These are phyloP conservation scores for Molorchus minor DNA, from an alignment of 2,888 invertebrate species.

Conservation along the genomic window DNA sequence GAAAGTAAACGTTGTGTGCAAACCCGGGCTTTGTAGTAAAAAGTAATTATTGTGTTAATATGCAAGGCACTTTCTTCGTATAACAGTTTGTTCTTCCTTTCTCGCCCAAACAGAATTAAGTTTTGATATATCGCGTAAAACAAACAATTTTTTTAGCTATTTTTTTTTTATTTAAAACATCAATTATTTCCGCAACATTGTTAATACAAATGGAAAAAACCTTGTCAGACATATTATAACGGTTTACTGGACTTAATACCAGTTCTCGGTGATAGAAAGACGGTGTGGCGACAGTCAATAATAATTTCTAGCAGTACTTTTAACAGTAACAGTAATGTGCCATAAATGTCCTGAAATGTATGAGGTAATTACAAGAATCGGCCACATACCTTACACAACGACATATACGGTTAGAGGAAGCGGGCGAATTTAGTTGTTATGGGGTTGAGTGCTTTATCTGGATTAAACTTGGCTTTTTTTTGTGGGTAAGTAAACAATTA, in stretches of 20 bases:
- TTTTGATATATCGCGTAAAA: slow-evolving; percentile 2
- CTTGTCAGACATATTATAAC: neutral
- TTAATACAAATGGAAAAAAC: slow-evolving; percentile 3
- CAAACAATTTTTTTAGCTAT: neutral
- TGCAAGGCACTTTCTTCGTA: slow-evolving; percentile 44
- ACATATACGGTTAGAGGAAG: neutral
- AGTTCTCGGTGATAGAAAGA: neutral
- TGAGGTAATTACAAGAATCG: slow-evolving; percentile 18
- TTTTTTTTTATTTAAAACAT: slow-evolving; percentile 9
- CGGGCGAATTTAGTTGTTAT: neutral
- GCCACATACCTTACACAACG: neutral
- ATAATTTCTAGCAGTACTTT: slow-evolving; percentile 37
- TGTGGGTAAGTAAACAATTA: slow-evolving; percentile 30
- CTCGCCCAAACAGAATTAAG: slow-evolving; percentile 5
- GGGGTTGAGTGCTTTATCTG: slow-evolving; percentile 17
- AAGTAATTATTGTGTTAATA: slow-evolving; percentile 38
- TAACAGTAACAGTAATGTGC: slow-evolving; percentile 30
- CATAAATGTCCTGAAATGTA: slow-evolving; percentile 14
- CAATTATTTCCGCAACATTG: slow-evolving; percentile 16
- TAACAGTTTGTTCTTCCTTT: slow-evolving; percentile 45
- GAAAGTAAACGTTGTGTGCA: neutral
- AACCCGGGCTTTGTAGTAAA: too few relatives aligned
- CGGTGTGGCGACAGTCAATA: slow-evolving; percentile 29
- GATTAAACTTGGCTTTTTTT: slow-evolving; percentile 14
- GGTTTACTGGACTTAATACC: neutral